Evolutionary conservation across 2,113 vertebrate genomes (phyloP), one percentile per base, ranked within the genome.

Genomic region (Ceyx margarethae): DNA sequence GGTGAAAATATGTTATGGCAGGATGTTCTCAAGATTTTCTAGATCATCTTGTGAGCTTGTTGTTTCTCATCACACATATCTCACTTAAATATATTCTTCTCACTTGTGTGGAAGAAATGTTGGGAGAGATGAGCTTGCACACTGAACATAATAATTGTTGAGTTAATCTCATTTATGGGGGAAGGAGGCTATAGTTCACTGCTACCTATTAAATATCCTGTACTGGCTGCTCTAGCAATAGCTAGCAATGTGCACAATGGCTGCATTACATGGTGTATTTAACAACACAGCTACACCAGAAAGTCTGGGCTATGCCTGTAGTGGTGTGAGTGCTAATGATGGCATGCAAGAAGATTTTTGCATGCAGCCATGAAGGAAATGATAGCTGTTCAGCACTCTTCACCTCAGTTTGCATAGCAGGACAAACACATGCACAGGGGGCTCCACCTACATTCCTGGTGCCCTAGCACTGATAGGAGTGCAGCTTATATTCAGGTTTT

Each of bases 221-320:
- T 91, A 79, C 80, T 54, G 46, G 50, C 22, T 93, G 95, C 92
- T 82, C 81, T 84, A 95, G 96, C 93, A 95, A 95, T 78, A 94
- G 80, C 78, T 96, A 95, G 81, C 92, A 95, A 94, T 93, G 43
- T 93, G 87, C 87, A 95, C 91, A 97, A 91, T 88, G 81, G 89
- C 94, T 95, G 96, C 93, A 92, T 97, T 96, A 89, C 92, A 93
- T 95, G 93, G 94, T 95, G 86, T 96, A 95, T 96, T 97, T 95
- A 97, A 93, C 95, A 96, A 93, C 91, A 95, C 51, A 72, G 62
- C 96, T 94, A 76, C 95, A 93, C 69, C 89, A 87, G 68, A 64
- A 93, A 88, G 66, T 90, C 85, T 91, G 89, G 91, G 58, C 74
- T 89, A 10, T 74, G 81, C 85, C 62, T 95, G 94, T 95, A 91